Evolutionary conservation across 2,113 vertebrate genomes (phyloP), one percentile per base, ranked within the genome.

Genomic region (Xiphorhynchus elegans): DNA sequence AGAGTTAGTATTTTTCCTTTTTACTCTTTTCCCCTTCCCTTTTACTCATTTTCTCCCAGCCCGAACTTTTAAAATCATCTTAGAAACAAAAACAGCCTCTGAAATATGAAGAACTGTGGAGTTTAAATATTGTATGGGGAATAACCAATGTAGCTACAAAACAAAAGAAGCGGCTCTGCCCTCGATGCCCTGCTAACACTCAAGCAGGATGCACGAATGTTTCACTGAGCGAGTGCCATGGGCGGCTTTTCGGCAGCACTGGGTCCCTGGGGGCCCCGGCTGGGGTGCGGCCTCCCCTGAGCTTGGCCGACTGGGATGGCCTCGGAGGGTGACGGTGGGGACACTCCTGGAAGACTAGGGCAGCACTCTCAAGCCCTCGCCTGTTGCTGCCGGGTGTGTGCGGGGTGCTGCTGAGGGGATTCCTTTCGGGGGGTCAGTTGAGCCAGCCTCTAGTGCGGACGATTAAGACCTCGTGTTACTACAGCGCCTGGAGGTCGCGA

Each of bases 21-120:
- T 59, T 37, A 37, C 15, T 70, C 10, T 35, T 39, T 4, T 0
- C 4, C 1, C 35, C 3, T 21, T 12, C 17, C 3, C 1, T 29
- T 77, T 53, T 26, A 69, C 49, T 56, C 24, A 35, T 67, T 9
- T 52, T 59, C 28, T 74, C 16, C 4, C 7, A 42, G 11, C 4
- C 18, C 13, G 29, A 62, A n/a, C 1, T 2, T 50, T 79, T 52
- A 37, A 75, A 67, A 42, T 7, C 0, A 5, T 18, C 37, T 58
- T 52, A 19, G 46, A 82, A 74, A 5, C 9, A 83, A n/a, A 3
- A 1, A 1, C 37, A 17, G 10, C 3, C 28, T 63, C 11, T 59
- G 17, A n/a, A 46, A 37, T 46, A 24, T 8, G 58, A 76, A 89
- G 53, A 83, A 55, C 9, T 1, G 14, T 6, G 33, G 13, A 31